phyloP scores from a whole-genome alignment of 2,797 vertebrate species.

The Ambastaia sidthimunki region DNA sequence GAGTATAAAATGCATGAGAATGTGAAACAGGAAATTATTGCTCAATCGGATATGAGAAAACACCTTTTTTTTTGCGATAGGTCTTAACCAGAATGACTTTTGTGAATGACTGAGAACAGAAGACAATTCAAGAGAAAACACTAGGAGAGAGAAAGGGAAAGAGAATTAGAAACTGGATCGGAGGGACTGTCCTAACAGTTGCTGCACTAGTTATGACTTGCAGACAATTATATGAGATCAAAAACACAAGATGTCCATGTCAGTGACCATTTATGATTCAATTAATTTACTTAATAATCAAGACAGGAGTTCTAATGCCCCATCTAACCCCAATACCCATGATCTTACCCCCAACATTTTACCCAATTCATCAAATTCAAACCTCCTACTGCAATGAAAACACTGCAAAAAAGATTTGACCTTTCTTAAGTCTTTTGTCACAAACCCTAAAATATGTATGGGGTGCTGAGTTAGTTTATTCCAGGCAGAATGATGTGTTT shows the following conservation, averaged over 20 bases:
- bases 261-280: conserved; percentile 28
- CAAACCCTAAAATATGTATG: not conserved
- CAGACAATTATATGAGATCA: conserved; percentile 2
- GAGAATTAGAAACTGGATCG: conserved; percentile 6
- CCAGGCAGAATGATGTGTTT: not conserved
- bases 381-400: not conserved
- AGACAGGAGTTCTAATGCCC: not conserved
- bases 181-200: conserved; percentile 11
- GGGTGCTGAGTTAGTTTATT: not conserved
- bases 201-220: conserved; percentile 8
- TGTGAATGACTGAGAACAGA: conserved; percentile 10
- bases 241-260: not conserved
- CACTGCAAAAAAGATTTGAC: not conserved
- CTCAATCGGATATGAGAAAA: not conserved
- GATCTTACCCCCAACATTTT: not conserved
- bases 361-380: not conserved
- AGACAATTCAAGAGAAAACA: not conserved
- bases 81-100: conserved; percentile 2
- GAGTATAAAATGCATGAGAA: not conserved
- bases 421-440: not conserved
- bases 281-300: not conserved
- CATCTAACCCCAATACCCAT: not conserved
- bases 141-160: not conserved
- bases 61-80: not conserved
- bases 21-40: conserved; percentile 13